Percentiles rank a stretch among this genome's conserved stretches.
Evolutionary conservation across 2,797 vertebrate species (phyloP).

Genomic region (Cossypha polioptera): DNA sequence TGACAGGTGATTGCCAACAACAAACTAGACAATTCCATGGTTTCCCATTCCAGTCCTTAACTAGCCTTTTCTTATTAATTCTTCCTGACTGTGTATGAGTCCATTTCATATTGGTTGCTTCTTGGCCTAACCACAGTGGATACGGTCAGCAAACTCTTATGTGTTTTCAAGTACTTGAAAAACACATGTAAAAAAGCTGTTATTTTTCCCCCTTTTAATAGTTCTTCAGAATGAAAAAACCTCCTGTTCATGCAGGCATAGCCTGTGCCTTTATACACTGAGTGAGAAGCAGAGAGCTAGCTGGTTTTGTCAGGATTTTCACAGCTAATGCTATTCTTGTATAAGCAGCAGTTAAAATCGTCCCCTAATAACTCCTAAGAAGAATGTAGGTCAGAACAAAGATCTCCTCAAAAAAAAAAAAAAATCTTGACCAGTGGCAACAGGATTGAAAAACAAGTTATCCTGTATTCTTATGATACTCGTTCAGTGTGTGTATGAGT

Average conservation of each 20-base stretch:
- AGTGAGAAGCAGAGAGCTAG: background rate
- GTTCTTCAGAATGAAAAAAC: background rate
- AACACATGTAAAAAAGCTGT: background rate
- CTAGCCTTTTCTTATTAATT: background rate
- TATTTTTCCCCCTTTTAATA: background rate
- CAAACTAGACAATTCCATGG: background rate
- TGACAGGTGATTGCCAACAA: background rate
- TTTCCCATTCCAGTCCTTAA: background rate
- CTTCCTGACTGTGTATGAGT: background rate
- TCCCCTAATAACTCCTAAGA: background rate
- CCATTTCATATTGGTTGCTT: background rate
- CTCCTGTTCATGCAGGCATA: background rate
- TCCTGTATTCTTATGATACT: background rate
- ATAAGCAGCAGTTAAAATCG: background rate
- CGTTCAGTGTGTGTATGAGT: background rate
- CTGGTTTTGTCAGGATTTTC: background rate
- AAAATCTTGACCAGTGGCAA: background rate
- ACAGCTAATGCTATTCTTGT: background rate
- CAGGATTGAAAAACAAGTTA: background rate
- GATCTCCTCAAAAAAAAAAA: background rate
- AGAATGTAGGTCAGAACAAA: slow-evolving; percentile 12
- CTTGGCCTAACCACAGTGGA: background rate
- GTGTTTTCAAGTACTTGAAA: background rate
- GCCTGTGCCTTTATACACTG: background rate
- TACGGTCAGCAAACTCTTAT: background rate